Conservation (phyloP, 2,113 vertebrate genomes). For the Neolamprologus fasciatus region DNA sequence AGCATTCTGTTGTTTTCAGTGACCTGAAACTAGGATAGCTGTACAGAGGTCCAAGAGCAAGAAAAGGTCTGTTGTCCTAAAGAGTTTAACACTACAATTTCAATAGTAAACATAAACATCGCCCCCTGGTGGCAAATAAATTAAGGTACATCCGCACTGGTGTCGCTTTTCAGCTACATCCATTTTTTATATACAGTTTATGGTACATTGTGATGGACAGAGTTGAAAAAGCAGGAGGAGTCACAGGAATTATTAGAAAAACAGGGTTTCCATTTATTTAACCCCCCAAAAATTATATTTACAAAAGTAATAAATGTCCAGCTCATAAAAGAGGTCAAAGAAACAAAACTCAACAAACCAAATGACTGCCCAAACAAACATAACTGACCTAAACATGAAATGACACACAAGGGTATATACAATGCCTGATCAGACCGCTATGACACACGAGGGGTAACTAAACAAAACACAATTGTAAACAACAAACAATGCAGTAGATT, state of each 20-base stretch:
- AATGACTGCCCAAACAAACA: not conserved
- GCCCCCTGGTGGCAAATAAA: not conserved
- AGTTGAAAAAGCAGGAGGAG: not conserved
- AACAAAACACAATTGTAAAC: not conserved
- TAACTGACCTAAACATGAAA: not conserved
- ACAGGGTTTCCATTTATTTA: not conserved
- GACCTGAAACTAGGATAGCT: not conserved
- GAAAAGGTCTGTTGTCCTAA: not conserved
- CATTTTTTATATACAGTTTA: not conserved
- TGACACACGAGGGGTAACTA: not conserved
- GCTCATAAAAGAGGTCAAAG: not conserved
- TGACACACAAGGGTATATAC: not conserved
- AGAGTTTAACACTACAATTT: not conserved
- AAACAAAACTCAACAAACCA: not conserved
- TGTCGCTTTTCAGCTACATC: not conserved
- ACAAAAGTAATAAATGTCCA: not conserved
- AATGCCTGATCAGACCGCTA: not conserved
- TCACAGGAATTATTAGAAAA: not conserved
- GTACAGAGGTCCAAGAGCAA: not conserved
- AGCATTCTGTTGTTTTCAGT: not conserved
- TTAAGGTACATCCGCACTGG: not conserved
- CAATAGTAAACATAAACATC: not conserved
- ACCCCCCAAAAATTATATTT: not conserved
- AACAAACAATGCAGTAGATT: not conserved
- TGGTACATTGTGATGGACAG: not conserved